phyloP scores from a whole-genome alignment of 2,113 vertebrate genomes.

The Lepidothrix coronata region DNA sequence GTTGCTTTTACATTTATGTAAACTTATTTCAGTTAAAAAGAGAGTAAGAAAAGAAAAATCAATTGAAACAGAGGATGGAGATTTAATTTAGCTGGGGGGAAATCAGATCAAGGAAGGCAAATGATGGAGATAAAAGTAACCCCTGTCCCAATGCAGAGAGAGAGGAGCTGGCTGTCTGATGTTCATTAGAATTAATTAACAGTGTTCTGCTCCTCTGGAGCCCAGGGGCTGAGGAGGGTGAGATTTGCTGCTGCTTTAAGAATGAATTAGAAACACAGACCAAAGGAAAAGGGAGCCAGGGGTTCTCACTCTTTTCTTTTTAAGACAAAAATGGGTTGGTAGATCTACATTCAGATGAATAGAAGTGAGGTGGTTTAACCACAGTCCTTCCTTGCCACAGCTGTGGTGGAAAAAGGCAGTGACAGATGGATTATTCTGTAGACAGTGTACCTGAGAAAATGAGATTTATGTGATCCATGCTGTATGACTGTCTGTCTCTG shows the following conservation, averaged over 20 bases:
- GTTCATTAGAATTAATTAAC: slow-evolving; percentile 68
- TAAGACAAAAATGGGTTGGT: neutral
- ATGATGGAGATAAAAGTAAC: slow-evolving; percentile 59
- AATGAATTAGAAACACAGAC: neutral
- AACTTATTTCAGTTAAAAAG: slow-evolving; percentile 53
- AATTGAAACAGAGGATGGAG: slow-evolving; percentile 55
- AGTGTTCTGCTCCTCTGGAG: neutral
- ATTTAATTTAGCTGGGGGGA: slow-evolving; percentile 62
- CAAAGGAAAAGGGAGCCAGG: neutral
- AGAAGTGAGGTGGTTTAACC: neutral
- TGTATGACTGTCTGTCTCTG: neutral
- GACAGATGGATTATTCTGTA: neutral
- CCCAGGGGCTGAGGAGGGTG: neutral
- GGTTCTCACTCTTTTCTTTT: neutral
- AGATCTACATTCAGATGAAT: neutral
- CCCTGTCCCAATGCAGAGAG: neutral
- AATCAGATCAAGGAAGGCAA: slow-evolving; percentile 60
- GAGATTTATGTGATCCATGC: fast-evolving
- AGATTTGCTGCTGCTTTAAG: neutral
- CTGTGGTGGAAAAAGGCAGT: neutral
- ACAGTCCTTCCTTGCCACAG: neutral
- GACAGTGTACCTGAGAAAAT: neutral
- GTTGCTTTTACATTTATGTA: slow-evolving; percentile 50
- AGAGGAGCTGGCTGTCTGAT: neutral
- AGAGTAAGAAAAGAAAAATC: slow-evolving; percentile 50